These are phyloP conservation scores for Altica lythri DNA, from an alignment of 2,888 invertebrate species.

Conservation along the genomic window DNA sequence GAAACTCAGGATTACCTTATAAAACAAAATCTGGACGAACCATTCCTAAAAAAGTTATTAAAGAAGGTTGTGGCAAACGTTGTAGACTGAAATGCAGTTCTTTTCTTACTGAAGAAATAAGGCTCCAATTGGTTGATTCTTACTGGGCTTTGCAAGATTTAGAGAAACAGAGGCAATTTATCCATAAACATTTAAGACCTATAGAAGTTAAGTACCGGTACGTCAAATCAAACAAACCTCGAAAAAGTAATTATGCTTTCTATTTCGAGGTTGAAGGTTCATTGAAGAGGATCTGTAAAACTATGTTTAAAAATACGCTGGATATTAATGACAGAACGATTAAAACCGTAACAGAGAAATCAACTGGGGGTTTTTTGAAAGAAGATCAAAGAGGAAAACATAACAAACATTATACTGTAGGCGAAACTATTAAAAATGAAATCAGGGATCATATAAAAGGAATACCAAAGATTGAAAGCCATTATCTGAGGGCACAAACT, in stretches of 20 bases:
- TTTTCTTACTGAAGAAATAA: no score
- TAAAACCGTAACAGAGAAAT: slow-evolving; percentile 2
- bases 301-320: slow-evolving; percentile 24
- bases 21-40: no score
- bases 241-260: slow-evolving; percentile 24
- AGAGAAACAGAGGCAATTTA: no score
- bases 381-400: slow-evolving; percentile 23
- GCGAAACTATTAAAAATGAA: neutral
- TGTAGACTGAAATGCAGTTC: no score
- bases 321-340: slow-evolving; percentile 26
- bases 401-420: slow-evolving; percentile 3
- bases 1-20: no score
- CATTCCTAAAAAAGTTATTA: no score
- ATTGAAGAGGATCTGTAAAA: slow-evolving; percentile 32
- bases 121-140: no score
- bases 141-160: no score
- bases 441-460: neutral
- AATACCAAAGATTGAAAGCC: neutral
- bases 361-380: slow-evolving; percentile 12
- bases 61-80: no score
- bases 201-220: neutral
- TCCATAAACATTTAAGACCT: no score
- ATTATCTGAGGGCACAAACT: neutral
- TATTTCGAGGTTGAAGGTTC: slow-evolving; percentile 37
- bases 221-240: slow-evolving; percentile 2